Percentiles rank a stretch among this genome's conserved stretches.
Conservation (phyloP, 2,797 vertebrate species). For the Lutra lutra region DNA sequence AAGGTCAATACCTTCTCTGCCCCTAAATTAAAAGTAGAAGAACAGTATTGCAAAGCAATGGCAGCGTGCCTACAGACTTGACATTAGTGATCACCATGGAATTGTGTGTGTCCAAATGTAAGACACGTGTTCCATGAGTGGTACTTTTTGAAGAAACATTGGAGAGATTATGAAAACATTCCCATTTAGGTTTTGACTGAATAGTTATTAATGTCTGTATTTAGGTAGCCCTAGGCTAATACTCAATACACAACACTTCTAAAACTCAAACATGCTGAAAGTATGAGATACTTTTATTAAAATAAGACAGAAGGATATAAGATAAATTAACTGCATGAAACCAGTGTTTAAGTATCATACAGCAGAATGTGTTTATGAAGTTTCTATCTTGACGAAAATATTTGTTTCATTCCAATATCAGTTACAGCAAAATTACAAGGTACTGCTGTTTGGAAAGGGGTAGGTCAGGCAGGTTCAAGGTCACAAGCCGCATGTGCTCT, state of each 20-base stretch:
- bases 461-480: rapidly evolving
- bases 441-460: not conserved
- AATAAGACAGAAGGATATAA: not conserved
- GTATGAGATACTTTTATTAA: not conserved
- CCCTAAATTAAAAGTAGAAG: not conserved
- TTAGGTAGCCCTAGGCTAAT: not conserved
- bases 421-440: not conserved
- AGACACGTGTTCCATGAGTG: not conserved
- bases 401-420: not conserved
- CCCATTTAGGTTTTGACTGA: not conserved
- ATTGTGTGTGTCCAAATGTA: not conserved
- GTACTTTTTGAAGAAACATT: not conserved
- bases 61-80: not conserved
- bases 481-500: not conserved
- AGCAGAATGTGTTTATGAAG: not conserved
- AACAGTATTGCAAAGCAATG: not conserved
- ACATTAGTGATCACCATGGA: not conserved
- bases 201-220: not conserved
- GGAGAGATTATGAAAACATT: not conserved
- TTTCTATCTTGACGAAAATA: not conserved
- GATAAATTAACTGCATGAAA: not conserved
- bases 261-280: not conserved
- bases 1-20: not conserved
- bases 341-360: not conserved
- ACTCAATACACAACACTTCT: not conserved